Percentiles rank a stretch among this genome's conserved stretches.
Conservation (phyloP, 2,888 invertebrate genomes). For the Drepanosiphum platanoidis region DNA sequence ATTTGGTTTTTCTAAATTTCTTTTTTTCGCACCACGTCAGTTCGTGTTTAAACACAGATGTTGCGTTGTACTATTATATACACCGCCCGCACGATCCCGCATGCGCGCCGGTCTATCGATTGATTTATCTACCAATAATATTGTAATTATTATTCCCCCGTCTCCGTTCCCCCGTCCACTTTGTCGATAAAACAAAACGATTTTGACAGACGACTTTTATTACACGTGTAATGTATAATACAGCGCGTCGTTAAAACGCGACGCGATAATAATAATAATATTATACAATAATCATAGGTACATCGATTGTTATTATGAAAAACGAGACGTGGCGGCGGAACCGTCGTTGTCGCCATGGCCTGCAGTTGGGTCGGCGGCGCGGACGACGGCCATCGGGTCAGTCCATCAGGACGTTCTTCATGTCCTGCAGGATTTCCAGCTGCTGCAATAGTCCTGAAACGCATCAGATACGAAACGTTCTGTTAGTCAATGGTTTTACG, state of each 20-base stretch:
- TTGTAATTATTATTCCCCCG: background rate
- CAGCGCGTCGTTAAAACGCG: no score
- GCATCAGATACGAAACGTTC: conserved; percentile 7
- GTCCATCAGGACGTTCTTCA: conserved; percentile 54
- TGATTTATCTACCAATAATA: no score
- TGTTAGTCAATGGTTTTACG: background rate
- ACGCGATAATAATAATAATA: no score
- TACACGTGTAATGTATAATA: background rate
- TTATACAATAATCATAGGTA: background rate
- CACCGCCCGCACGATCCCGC: no score
- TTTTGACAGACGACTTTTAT: background rate
- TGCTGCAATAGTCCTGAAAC: conserved; percentile 61
- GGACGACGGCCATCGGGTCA: background rate
- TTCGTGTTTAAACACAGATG: background rate
- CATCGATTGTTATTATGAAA: background rate
- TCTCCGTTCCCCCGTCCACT: no score
- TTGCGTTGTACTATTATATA: background rate
- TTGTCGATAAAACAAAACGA: background rate
- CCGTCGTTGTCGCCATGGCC: background rate
- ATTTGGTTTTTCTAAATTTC: background rate
- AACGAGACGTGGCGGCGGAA: background rate
- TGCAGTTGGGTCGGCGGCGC: background rate
- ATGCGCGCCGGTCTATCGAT: background rate
- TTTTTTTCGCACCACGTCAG: background rate
- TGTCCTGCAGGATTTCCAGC: conserved; percentile 49